Conservation (phyloP, 1,140 invertebrate species). For the Pomacea maculata region DNA sequence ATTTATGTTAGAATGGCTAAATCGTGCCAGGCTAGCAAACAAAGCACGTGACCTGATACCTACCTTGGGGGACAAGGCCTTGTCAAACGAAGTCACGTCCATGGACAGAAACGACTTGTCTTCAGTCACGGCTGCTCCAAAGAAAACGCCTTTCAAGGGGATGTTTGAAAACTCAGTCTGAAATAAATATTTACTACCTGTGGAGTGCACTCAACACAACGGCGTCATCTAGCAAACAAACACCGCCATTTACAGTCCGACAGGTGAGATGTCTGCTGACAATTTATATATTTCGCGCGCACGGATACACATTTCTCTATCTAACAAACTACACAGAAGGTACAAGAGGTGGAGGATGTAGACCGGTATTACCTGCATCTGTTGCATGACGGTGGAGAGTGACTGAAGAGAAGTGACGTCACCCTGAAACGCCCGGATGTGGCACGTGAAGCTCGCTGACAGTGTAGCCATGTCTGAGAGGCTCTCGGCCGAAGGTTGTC, state of each 20-base stretch:
- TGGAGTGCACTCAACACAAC: too few species aligned
- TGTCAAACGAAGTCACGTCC: constrained; percentile 33
- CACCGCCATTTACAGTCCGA: too few species aligned
- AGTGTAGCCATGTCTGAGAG: constrained; percentile 27
- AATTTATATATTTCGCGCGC: too few species aligned
- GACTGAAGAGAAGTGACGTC: constrained; percentile 37
- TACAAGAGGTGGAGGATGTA: too few species aligned
- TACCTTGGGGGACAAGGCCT: constrained; percentile 42
- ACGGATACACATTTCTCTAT: too few species aligned
- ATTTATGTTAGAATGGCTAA: background rate
- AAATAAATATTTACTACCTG: background rate
- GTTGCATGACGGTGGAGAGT: constrained; percentile 19
- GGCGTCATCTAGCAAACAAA: too few species aligned
- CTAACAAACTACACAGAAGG: too few species aligned
- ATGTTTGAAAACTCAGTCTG: constrained; percentile 9
- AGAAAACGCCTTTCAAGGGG: constrained; percentile 46
- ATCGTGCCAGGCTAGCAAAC: background rate
- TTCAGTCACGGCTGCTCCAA: constrained; percentile 45
- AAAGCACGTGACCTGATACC: background rate
- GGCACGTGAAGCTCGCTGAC: constrained; percentile 21
- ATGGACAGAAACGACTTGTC: constrained; percentile 35
- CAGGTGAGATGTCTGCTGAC: too few species aligned
- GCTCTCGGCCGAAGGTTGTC: constrained; percentile 22
- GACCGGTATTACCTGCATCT: background rate
- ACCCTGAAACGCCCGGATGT: constrained; percentile 30